Percentiles rank a stretch among this genome's conserved stretches.
Evolutionary conservation across 2,797 vertebrate genomes (phyloP).

Genomic region (Amblyopsis hoosieri): DNA sequence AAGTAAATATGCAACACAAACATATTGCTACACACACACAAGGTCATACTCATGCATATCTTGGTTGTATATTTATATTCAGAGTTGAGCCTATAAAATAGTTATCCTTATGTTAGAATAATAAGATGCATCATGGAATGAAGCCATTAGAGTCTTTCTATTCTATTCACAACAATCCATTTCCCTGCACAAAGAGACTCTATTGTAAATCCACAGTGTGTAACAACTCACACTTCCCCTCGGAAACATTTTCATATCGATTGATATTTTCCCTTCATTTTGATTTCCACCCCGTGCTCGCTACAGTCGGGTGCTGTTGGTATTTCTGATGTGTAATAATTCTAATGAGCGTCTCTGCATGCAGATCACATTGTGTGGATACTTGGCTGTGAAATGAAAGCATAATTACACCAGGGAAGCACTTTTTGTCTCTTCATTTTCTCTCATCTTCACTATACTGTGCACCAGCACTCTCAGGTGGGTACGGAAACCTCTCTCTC

Average conservation of each 20-base stretch:
- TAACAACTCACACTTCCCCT: not conserved
- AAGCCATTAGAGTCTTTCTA: no score
- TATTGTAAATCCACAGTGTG: no score
- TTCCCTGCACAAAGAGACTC: no score
- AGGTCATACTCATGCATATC: no score
- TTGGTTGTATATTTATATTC: no score
- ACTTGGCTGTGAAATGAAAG: constrained; percentile 76
- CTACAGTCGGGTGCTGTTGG: constrained; percentile 45
- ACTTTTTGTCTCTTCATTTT: constrained; percentile 72
- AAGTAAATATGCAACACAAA: no score
- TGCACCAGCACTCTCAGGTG: constrained; percentile 65
- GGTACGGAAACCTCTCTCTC: constrained; percentile 31
- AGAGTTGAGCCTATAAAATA: no score
- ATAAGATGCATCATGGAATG: no score
- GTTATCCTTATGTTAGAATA: no score
- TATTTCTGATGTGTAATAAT: constrained; percentile 42
- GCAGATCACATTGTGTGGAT: constrained; percentile 64
- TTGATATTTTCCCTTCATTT: not conserved
- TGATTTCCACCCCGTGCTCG: constrained; percentile 9
- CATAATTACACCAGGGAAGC: constrained; percentile 73
- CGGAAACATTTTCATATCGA: not conserved
- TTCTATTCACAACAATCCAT: no score
- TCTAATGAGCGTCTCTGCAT: constrained; percentile 64
- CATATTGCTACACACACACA: no score
- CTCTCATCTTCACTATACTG: constrained; percentile 60